Evolutionary conservation across 2,797 vertebrate genomes (phyloP).

Genomic region (Scarus forsteni): DNA sequence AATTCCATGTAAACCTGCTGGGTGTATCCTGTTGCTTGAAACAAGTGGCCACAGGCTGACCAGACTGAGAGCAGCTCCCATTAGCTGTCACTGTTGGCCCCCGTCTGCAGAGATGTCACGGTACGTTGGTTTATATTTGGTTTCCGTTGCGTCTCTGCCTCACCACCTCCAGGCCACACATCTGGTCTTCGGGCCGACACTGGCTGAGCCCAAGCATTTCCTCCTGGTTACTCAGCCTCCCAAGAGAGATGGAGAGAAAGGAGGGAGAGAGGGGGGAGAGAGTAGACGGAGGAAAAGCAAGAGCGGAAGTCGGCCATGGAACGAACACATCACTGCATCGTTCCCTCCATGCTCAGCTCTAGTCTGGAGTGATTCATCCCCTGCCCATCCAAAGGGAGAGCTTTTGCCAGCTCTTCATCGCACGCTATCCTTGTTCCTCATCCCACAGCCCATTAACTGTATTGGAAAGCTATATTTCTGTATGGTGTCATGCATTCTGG

Average conservation of each 20-base stretch:
- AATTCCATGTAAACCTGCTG: too few species aligned
- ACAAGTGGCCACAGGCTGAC: conserved; percentile 51
- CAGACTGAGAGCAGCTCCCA: conserved; percentile 43
- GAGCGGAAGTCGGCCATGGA: conserved; percentile 81
- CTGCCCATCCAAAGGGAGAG: conserved; percentile 70
- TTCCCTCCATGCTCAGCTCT: conserved; percentile 65
- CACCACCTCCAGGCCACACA: conserved; percentile 82
- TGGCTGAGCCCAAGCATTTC: conserved; percentile 84
- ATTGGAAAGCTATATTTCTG: conserved; percentile 60
- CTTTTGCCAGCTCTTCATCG: conserved; percentile 76
- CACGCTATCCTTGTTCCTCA: conserved; percentile 77
- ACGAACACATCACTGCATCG: conserved; percentile 81
- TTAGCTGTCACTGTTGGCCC: conserved; percentile 63
- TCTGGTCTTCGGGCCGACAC: conserved; percentile 82
- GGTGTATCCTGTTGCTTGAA: conserved; percentile 54
- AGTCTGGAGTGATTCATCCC: conserved; percentile 83
- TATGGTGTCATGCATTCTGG: conserved; percentile 41
- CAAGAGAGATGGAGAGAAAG: conserved; percentile 70
- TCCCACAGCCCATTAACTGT: conserved; percentile 67
- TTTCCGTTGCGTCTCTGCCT: conserved; percentile 79
- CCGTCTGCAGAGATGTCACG: conserved; percentile 73
- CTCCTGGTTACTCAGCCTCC: conserved; percentile 84
- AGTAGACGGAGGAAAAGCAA: conserved; percentile 39
- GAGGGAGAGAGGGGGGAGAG: conserved; percentile 43
- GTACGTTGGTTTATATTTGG: conserved; percentile 78